Conservation (phyloP, 2,888 invertebrate genomes). For the Agrotis clavis region DNA sequence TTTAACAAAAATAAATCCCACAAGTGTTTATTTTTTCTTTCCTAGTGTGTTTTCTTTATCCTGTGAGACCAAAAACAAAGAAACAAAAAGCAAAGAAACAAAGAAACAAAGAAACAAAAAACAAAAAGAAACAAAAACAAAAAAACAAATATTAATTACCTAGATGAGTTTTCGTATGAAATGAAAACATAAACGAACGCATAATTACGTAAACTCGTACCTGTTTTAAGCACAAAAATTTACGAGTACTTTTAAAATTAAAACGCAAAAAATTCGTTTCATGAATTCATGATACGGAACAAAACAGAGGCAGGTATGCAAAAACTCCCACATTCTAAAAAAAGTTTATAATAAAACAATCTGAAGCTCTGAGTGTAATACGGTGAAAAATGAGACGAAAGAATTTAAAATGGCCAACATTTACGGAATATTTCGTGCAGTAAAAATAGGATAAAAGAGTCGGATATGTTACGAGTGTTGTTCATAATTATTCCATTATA, state of each 20-base stretch:
- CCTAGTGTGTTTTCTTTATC: not conserved
- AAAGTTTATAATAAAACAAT: slow-evolving; percentile 85
- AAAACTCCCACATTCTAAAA: slow-evolving; percentile 81
- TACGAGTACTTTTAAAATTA: slow-evolving; percentile 75
- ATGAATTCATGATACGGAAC: slow-evolving; percentile 83
- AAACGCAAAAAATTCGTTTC: slow-evolving; percentile 76
- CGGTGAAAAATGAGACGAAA: slow-evolving; percentile 81
- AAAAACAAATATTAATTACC: slow-evolving; percentile 29
- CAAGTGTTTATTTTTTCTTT: too few relatives aligned
- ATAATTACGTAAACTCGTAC: slow-evolving; percentile 48
- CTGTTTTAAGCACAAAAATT: slow-evolving; percentile 63
- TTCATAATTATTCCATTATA: slow-evolving; percentile 63
- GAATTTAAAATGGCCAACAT: slow-evolving; percentile 82
- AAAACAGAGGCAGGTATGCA: slow-evolving; percentile 79
- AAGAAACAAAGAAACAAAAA: slow-evolving; percentile 2
- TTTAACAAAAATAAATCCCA: too few relatives aligned
- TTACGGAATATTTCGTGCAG: slow-evolving; percentile 76
- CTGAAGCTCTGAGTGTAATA: slow-evolving; percentile 79
- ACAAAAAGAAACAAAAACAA: slow-evolving; percentile 10
- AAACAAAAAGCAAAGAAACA: not conserved
- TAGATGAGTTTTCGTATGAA: slow-evolving; percentile 45
- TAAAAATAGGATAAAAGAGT: slow-evolving; percentile 64
- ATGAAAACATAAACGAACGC: slow-evolving; percentile 53
- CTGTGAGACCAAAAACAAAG: not conserved
- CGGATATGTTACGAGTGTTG: slow-evolving; percentile 55